Evolutionary conservation across 2,888 invertebrate genomes (phyloP), one percentile per base, ranked within the genome.

Genomic region (Acanthosepion lycidas): DNA sequence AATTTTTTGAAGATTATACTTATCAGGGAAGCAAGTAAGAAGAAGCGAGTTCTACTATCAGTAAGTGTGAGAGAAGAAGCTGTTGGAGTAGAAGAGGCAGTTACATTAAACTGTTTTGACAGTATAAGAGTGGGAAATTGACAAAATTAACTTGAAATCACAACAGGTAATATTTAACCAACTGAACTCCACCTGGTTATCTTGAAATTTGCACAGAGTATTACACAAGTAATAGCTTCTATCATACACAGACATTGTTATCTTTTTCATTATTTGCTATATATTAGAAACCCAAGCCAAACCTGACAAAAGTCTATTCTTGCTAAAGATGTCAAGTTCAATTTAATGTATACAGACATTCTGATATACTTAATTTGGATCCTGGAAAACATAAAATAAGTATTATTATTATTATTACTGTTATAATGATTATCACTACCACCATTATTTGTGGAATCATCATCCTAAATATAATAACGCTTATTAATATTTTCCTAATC

Each of bases 221-320:
- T 78, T 78, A 9, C 4, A 33, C 15, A n/a, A 78, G 78, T n/a
- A 33, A n/a, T 12, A 33, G n/a, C 23, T 18, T 5, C 33, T 18
- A 78, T 78, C 33, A 78, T n/a, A 78, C 15, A 78, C 78, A 78
- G 33, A 18, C n/a, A n/a, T n/a, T 78, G 78, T 33, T 78, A 78
- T 78, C 15, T n/a, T 78, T 78, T 78, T 78, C 78, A 78, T 78
- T 33, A 78, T 78, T 78, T 78, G 42, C 12, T 33, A n/a, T 0
- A 78, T 12, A 33, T 78, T 33, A 33, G 78, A 78, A 78, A 78
- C 33, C 78, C 2, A n/a, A 78, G 78, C 78, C 78, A 78, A 78
- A 78, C n/a, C 78, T 78, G 33, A 78, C 78, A 78, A 78, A 78
- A 78, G 78, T 78, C 78, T 78, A 33, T 78, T 78, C 78, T n/a